These are phyloP conservation scores for Nomada ferruginata DNA, from an alignment of 2,888 invertebrate genomes.

Conservation along the genomic window DNA sequence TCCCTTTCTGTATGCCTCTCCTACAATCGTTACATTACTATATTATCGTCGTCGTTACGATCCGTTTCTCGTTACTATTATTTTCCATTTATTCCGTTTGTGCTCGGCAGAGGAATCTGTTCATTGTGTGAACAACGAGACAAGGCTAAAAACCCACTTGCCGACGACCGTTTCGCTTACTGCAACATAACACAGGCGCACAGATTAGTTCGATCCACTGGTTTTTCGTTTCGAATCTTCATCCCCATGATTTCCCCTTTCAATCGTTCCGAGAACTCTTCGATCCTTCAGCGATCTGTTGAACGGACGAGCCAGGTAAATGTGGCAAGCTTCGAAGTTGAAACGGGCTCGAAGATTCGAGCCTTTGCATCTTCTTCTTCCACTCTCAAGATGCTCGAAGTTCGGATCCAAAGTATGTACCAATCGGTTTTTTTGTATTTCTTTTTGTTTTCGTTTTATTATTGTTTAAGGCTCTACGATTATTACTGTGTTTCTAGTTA, in stretches of 20 bases:
- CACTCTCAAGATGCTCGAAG: neutral
- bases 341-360: neutral
- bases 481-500: neutral
- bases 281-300: neutral
- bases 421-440: neutral
- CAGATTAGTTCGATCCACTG: slow-evolving; percentile 47
- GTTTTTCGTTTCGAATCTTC: neutral
- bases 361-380: neutral
- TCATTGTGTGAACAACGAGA: slow-evolving; percentile 45
- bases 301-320: too few relatives aligned
- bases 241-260: too few relatives aligned
- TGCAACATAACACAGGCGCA: slow-evolving; percentile 77
- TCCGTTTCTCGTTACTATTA: neutral
- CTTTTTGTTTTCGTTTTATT: too few relatives aligned
- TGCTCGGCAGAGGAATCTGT: slow-evolving; percentile 45
- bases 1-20: neutral
- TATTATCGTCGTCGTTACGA: neutral
- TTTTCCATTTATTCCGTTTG: neutral
- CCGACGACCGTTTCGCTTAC: slow-evolving; percentile 75
- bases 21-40: neutral
- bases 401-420: neutral
- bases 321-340: too few relatives aligned
- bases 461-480: neutral
- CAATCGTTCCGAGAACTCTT: neutral
- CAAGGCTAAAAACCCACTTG: slow-evolving; percentile 67